Evolutionary conservation across 1,140 invertebrate genomes (phyloP).

Genomic region (Temnothorax curvispinosus): DNA sequence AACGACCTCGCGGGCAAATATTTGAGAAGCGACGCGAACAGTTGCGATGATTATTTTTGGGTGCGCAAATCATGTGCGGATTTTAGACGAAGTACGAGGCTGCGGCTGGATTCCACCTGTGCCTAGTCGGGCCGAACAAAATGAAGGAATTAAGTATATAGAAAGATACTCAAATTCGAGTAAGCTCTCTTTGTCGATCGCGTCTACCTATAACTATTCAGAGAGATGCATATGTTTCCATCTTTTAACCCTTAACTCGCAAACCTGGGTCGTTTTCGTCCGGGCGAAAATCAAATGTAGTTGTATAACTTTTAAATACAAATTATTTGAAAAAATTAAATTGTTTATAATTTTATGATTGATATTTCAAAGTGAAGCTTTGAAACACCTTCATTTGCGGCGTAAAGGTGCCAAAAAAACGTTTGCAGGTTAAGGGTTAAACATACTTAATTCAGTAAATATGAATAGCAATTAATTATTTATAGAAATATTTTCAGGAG

Average conservation of each 20-base stretch:
- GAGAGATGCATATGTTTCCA: not conserved
- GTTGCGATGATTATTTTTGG: not conserved
- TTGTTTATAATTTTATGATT: too few relatives aligned
- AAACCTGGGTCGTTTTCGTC: too few relatives aligned
- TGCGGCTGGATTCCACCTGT: not conserved
- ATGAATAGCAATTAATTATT: not conserved
- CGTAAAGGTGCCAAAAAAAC: too few relatives aligned
- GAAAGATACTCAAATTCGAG: not conserved
- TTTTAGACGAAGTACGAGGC: not conserved
- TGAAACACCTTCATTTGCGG: too few relatives aligned
- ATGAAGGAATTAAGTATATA: not conserved
- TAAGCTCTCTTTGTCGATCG: not conserved
- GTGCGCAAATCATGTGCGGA: not conserved
- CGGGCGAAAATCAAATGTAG: too few relatives aligned
- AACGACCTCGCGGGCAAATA: slow-evolving; percentile 6
- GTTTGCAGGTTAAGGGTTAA: too few relatives aligned
- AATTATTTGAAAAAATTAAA: too few relatives aligned
- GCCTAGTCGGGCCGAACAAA: not conserved
- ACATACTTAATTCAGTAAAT: not conserved
- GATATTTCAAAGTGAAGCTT: too few relatives aligned
- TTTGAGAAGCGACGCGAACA: slow-evolving; percentile 1
- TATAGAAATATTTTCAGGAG: not conserved
- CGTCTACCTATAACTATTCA: not conserved
- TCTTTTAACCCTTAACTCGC: too few relatives aligned
- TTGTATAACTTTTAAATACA: too few relatives aligned